A percentile compares a stretch with the other conserved stretches of the same genome.
phyloP scores from a whole-genome alignment of 2,888 invertebrate genomes.

The Antitype chi region DNA sequence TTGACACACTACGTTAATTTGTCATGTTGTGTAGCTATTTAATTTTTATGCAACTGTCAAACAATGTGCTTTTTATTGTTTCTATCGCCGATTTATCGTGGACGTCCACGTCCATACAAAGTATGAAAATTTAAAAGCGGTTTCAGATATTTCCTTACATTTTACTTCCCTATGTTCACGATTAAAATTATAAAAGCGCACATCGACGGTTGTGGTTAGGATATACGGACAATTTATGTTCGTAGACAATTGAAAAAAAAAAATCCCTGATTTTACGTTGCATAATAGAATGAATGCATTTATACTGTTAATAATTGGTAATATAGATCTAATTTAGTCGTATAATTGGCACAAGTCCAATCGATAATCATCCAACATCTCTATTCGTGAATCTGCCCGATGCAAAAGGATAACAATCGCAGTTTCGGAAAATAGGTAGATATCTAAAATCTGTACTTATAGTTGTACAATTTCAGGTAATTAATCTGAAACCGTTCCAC shows the following conservation, averaged over 20 bases:
- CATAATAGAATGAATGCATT: not conserved
- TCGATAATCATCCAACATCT: conserved; percentile 1
- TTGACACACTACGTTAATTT: not conserved
- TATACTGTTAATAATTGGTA: too few species aligned
- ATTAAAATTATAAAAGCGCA: not conserved
- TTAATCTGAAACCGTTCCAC: not conserved
- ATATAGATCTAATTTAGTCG: not conserved
- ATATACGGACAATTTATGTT: not conserved
- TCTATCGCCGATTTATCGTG: not conserved
- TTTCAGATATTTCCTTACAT: not conserved
- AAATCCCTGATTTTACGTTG: not conserved
- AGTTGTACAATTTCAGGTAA: not conserved
- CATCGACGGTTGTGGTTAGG: not conserved
- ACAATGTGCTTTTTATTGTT: not conserved
- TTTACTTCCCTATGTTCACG: not conserved
- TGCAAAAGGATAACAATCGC: conserved; percentile 4
- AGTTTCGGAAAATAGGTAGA: not conserved
- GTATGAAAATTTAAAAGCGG: not conserved
- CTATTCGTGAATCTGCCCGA: not conserved
- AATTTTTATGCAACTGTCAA: not conserved
- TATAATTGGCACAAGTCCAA: conserved; percentile 6
- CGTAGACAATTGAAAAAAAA: not conserved
- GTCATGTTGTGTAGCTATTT: not conserved
- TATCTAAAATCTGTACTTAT: not conserved
- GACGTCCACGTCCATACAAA: too few species aligned